Evolutionary conservation across 2,888 invertebrate species (phyloP), one percentile per base, ranked within the genome.

Genomic region (Apodemia mormo): DNA sequence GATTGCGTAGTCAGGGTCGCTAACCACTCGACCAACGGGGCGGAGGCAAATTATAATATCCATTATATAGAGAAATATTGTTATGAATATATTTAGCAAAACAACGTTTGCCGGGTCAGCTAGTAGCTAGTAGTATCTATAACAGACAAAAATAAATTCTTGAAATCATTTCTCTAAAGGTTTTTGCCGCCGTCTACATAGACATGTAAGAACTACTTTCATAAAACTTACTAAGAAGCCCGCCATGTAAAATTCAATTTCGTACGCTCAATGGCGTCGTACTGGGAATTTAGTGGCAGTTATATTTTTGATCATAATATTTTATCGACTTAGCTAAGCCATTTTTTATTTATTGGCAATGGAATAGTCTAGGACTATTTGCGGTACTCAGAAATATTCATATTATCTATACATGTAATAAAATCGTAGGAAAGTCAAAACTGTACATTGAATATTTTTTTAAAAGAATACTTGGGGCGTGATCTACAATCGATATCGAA

Each of bases 201-300:
- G 61, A 1, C 33, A 33, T 61, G 33, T 30, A 30, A 61, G 33
- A 61, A 33, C 61, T 33, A 61, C 14, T 61, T 61, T 33, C 33
- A 61, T 30, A 61, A 33, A 61, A 61, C 7, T 61, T 61, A 61
- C 61, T 61, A 30, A 61, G 33, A 61, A 33, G 12, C 12, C 33
- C 33, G 33, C 33, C 61, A 61, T 61, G 61, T 61, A 30, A 61
- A 61, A 61, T 61, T 61, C 61, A 61, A 61, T 61, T 61, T 61
- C 30, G 61, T 61, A 33, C 10, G 33, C 33, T 33, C 61, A 61
- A 61, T 30, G 61, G 61, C 33, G 30, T 61, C 61, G 61, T 33
- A 33, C 61, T 61, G 33, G 61, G 61, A 61, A 61, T 61, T 61
- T 61, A 61, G 61, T 30, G 61, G 33, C 33, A 30, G 30, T 33